These are phyloP conservation scores for Trachurus trachurus DNA, from an alignment of 2,797 vertebrate genomes.

Conservation along the genomic window DNA sequence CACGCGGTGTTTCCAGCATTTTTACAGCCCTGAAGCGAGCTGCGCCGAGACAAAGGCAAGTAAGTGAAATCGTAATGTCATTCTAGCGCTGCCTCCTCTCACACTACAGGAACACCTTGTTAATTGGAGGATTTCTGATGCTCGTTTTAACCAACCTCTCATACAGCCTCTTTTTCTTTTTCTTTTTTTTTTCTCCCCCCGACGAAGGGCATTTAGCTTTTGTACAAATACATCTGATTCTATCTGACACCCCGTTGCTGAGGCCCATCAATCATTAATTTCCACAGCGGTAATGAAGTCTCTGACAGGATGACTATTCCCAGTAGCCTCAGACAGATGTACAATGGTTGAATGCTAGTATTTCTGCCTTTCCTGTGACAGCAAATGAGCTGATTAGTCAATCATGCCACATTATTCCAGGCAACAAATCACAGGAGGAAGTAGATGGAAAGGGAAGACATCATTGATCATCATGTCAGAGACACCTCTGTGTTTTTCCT, in stretches of 20 bases:
- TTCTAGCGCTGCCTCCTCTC: constrained; percentile 25
- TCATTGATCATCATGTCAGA: constrained; percentile 45
- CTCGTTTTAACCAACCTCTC: constrained; percentile 51
- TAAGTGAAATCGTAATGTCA: constrained; percentile 57
- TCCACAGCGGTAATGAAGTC: constrained; percentile 66
- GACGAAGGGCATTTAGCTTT: constrained; percentile 39
- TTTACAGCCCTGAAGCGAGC: constrained; percentile 30
- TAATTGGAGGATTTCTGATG: constrained; percentile 41
- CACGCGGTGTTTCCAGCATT: constrained; percentile 24
- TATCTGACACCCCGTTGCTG: constrained; percentile 41
- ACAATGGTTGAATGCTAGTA: constrained; percentile 30
- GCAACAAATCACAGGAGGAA: constrained; percentile 30
- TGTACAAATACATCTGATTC: constrained; percentile 46
- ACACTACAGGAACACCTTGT: constrained; percentile 30
- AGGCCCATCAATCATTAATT: constrained; percentile 68
- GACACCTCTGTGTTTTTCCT: constrained; percentile 1
- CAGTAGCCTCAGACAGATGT: constrained; percentile 58
- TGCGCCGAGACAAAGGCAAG: constrained; percentile 23
- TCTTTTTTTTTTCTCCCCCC: constrained; percentile 15
- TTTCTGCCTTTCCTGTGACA: constrained; percentile 48
- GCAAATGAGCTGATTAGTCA: constrained; percentile 65
- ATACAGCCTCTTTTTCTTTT: constrained; percentile 9
- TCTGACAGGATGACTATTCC: constrained; percentile 54
- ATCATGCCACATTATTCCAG: constrained; percentile 46
- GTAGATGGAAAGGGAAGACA: constrained; percentile 23